These are phyloP conservation scores for Meleagris gallopavo DNA, from an alignment of 2,113 vertebrate species.

Conservation along the genomic window DNA sequence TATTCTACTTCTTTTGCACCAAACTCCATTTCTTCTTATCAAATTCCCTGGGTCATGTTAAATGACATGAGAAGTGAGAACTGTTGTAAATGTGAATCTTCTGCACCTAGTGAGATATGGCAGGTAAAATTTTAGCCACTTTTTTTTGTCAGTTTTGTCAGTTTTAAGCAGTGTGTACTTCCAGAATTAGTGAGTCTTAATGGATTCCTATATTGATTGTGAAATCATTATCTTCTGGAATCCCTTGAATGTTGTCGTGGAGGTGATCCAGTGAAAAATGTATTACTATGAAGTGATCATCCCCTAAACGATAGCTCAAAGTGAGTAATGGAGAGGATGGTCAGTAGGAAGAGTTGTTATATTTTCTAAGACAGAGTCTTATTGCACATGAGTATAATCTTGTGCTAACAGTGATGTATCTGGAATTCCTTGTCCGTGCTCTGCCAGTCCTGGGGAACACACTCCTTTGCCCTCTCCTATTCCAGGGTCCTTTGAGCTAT, in stretches of 20 bases:
- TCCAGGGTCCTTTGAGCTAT: fast-evolving
- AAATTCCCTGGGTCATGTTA: not conserved
- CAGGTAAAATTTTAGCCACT: not conserved
- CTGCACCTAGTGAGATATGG: not conserved
- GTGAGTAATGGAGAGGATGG: not conserved
- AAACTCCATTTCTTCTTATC: not conserved
- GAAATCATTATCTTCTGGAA: not conserved
- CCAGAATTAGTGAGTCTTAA: not conserved
- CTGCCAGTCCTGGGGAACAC: not conserved
- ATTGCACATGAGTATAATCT: not conserved
- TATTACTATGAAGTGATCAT: not conserved
- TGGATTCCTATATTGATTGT: fast-evolving
- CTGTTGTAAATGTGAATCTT: not conserved
- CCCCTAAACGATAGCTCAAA: not conserved
- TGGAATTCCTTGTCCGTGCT: not conserved
- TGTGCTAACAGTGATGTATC: not conserved
- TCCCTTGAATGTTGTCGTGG: not conserved
- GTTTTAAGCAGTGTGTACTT: not conserved
- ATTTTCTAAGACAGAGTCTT: not conserved
- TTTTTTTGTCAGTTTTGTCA: not conserved
- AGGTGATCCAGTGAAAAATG: not conserved
- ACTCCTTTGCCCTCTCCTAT: not conserved
- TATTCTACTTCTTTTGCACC: too few species aligned
- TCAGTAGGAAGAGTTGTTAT: not conserved
- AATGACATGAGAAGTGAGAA: not conserved